Conservation (phyloP, 2,797 vertebrate species). For the Sebastes reedi region DNA sequence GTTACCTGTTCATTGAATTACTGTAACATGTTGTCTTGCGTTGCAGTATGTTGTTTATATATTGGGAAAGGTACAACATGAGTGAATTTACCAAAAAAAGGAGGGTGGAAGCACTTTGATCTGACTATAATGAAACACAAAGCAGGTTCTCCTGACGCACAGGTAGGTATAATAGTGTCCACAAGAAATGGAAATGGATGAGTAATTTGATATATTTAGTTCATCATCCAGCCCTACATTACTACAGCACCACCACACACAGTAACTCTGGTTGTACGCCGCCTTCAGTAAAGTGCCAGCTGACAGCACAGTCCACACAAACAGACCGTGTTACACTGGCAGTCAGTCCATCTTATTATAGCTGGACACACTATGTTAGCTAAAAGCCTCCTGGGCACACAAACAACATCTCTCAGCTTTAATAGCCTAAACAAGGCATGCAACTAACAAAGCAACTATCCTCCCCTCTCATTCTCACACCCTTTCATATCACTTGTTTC, state of each 20-base stretch:
- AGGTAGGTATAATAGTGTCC: neutral
- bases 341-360: slow-evolving; percentile 71
- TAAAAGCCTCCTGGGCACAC: slow-evolving; percentile 71
- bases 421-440: slow-evolving; percentile 75
- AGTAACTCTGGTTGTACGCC: neutral
- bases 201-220: neutral
- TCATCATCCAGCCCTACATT: neutral
- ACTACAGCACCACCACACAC: neutral
- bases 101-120: neutral
- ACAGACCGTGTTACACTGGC: slow-evolving; percentile 31
- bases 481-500: slow-evolving; percentile 75
- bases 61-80: neutral
- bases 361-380: slow-evolving; percentile 64
- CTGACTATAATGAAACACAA: neutral
- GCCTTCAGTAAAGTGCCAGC: slow-evolving; percentile 38
- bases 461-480: slow-evolving; percentile 65
- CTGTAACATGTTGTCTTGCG: fast-evolving
- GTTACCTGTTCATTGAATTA: neutral
- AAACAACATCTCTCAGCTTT: slow-evolving; percentile 70
- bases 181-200: neutral
- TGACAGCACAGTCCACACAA: slow-evolving; percentile 41
- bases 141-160: neutral
- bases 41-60: neutral
- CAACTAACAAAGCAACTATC: slow-evolving; percentile 74
- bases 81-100: neutral